Conservation (phyloP, 2,888 invertebrate genomes). For the Hartigia nigra region DNA sequence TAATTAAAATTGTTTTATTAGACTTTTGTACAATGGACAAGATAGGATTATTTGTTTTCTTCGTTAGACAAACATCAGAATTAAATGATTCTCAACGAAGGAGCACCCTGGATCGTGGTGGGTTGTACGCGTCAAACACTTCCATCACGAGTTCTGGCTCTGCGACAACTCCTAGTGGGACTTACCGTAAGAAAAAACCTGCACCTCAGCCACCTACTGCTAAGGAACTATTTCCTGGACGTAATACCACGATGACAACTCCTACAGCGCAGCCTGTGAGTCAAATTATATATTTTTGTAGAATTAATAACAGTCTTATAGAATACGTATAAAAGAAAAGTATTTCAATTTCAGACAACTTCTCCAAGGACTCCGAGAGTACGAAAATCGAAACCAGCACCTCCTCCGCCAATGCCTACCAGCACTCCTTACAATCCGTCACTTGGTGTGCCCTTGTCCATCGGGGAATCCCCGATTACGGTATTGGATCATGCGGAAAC, state of each 20-base stretch:
- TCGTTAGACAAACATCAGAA: conserved; percentile 55
- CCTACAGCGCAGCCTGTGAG: not conserved
- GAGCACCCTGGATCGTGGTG: conserved; percentile 51
- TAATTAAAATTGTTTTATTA: not conserved
- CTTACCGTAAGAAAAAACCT: conserved; percentile 73
- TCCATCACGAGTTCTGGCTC: conserved; percentile 63
- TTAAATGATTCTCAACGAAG: conserved; percentile 55
- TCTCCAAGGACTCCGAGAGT: conserved; percentile 68
- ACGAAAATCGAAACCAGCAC: conserved; percentile 76
- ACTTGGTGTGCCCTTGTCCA: conserved; percentile 21
- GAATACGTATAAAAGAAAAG: not conserved
- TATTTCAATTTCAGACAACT: not conserved
- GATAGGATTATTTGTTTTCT: not conserved
- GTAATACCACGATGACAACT: not conserved
- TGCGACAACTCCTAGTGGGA: conserved; percentile 66
- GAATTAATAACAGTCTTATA: not conserved
- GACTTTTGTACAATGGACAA: not conserved
- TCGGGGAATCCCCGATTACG: conserved; percentile 39
- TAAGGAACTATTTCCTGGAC: conserved; percentile 31
- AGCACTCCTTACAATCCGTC: conserved; percentile 42
- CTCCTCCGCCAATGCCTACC: conserved; percentile 69
- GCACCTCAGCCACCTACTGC: conserved; percentile 75
- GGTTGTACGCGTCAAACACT: conserved; percentile 62
- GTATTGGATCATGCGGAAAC: conserved; percentile 28
- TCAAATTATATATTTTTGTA: not conserved